Evolutionary conservation across 2,888 invertebrate species (phyloP).

Genomic region (Tinea pellionella): DNA sequence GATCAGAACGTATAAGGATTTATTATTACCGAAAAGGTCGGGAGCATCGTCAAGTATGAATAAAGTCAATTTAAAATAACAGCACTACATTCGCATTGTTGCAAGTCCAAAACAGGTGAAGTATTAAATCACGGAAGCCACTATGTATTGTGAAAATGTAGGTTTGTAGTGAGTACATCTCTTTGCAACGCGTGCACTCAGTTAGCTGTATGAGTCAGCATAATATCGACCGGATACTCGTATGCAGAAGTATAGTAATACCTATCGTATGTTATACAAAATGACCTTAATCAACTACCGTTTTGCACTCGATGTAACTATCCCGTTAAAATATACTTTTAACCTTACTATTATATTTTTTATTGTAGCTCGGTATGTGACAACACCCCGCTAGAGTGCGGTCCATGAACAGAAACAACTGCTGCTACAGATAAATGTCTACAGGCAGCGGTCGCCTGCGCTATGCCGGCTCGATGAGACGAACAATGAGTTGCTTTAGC

Average conservation of each 20-base stretch:
- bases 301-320: background rate
- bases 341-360: too few species aligned
- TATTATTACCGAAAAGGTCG: background rate
- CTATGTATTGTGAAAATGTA: slow-evolving; percentile 8
- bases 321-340: background rate
- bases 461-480: too few species aligned
- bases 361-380: too few species aligned
- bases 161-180: background rate
- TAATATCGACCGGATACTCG: background rate
- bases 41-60: background rate
- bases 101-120: background rate
- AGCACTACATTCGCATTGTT: background rate
- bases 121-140: background rate
- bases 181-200: background rate
- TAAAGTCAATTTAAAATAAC: background rate
- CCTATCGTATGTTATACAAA: background rate
- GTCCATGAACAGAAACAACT: too few species aligned
- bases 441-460: too few species aligned
- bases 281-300: slow-evolving; percentile 6
- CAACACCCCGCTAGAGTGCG: too few species aligned
- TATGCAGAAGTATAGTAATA: background rate
- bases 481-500: background rate
- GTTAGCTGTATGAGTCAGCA: slow-evolving; percentile 2
- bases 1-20: background rate
- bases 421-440: too few species aligned